A percentile compares a stretch with the other conserved stretches of the same genome.
These are phyloP conservation scores for Galerucella pusilla DNA, from an alignment of 2,888 invertebrate genomes.

Conservation along the genomic window DNA sequence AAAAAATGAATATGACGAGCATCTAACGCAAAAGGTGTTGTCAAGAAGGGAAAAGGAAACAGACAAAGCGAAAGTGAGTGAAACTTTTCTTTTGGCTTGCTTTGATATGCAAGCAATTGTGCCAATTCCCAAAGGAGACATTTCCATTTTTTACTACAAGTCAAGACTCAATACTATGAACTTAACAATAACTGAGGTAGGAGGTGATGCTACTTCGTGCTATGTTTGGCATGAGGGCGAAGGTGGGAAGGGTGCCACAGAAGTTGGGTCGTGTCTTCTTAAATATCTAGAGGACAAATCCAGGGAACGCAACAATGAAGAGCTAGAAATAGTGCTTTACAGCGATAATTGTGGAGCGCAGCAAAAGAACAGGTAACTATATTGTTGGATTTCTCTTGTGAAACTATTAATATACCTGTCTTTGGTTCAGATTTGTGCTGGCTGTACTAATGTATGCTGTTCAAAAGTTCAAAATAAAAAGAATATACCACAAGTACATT, in stretches of 20 bases:
- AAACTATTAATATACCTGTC: no score
- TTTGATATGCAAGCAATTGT: conserved; percentile 22
- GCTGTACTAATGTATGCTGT: no score
- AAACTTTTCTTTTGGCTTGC: conserved; percentile 16
- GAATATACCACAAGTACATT: no score
- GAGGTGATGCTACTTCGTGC: neutral
- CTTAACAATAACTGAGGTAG: conserved; percentile 10
- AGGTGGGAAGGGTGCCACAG: conserved; percentile 13
- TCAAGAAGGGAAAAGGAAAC: conserved; percentile 24
- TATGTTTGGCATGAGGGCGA: conserved; percentile 22
- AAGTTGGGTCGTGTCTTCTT: conserved; percentile 2
- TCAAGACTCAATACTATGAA: conserved; percentile 25
- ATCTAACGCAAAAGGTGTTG: conserved; percentile 19
- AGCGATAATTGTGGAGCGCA: conserved; percentile 18
- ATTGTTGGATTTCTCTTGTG: no score
- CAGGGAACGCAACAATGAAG: neutral
- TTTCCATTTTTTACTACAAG: conserved; percentile 25
- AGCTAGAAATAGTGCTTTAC: conserved; percentile 10
- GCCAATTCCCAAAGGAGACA: neutral
- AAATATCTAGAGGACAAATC: neutral
- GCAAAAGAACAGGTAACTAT: conserved; percentile 15
- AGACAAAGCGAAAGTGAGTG: conserved; percentile 9
- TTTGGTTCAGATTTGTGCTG: no score
- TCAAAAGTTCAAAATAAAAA: no score
- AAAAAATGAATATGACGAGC: conserved; percentile 5